These are phyloP conservation scores for Turdus rufiventris DNA, from an alignment of 2,113 vertebrate genomes.

Conservation along the genomic window DNA sequence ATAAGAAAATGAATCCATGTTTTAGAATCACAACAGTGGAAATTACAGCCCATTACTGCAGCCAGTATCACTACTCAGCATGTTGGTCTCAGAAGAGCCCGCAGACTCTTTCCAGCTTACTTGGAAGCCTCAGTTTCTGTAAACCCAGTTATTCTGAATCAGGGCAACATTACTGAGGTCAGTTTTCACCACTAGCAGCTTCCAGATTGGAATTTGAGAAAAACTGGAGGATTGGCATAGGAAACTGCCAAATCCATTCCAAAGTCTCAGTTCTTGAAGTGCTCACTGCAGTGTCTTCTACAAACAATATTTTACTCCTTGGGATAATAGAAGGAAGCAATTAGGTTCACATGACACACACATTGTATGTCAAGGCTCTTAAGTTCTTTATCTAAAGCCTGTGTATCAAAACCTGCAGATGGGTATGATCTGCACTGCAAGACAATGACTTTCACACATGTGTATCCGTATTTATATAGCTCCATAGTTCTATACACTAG, in stretches of 20 bases:
- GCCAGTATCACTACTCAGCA: not conserved
- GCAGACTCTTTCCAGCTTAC: not conserved
- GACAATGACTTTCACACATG: not conserved
- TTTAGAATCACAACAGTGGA: not conserved
- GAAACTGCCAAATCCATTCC: not conserved
- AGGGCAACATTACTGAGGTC: not conserved
- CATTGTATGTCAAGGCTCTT: not conserved
- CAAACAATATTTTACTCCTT: not conserved
- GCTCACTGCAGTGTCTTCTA: not conserved
- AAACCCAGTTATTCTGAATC: not conserved
- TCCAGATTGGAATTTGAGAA: not conserved
- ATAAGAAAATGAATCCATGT: not conserved
- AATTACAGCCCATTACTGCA: not conserved
- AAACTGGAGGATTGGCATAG: not conserved
- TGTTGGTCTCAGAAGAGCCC: not conserved
- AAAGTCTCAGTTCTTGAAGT: not conserved
- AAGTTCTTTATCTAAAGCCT: not conserved
- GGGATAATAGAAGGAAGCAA: not conserved
- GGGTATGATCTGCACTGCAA: not conserved
- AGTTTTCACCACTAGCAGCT: not conserved
- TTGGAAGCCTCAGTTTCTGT: not conserved
- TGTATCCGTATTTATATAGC: not conserved
- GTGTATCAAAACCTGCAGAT: not conserved
- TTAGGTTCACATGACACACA: not conserved
- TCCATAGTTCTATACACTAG: not conserved